These are phyloP conservation scores for Bilobella aurantiaca DNA, from an alignment of 1,140 invertebrate genomes.

Conservation along the genomic window DNA sequence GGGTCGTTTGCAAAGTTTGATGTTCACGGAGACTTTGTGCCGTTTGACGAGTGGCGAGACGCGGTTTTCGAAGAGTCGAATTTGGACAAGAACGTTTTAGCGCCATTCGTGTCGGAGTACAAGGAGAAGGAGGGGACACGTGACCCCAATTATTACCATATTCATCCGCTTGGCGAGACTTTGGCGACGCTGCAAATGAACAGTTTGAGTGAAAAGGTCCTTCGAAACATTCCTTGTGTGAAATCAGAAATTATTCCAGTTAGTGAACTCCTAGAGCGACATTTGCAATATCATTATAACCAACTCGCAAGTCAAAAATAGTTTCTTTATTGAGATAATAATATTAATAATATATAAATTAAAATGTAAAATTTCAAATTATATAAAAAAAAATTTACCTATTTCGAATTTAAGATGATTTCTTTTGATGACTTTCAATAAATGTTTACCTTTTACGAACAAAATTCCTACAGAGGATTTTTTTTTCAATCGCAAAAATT, in stretches of 20 bases:
- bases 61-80: not conserved
- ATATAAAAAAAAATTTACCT: no score
- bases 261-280: not conserved
- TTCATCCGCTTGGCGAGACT: not conserved
- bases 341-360: no score
- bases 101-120: not conserved
- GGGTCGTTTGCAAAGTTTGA: not conserved
- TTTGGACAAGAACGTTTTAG: not conserved
- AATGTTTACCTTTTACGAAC: no score
- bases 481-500: no score
- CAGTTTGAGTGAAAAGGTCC: not conserved
- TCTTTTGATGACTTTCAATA: no score
- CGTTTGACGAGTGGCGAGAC: slow-evolving; percentile 5
- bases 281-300: not conserved
- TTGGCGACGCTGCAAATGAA: not conserved
- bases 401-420: no score
- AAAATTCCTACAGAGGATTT: no score
- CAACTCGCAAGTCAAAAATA: not conserved
- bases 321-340: no score
- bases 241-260: not conserved
- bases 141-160: not conserved
- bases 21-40: not conserved
- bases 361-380: no score
- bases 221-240: not conserved
- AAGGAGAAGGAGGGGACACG: not conserved